Evolutionary conservation across 2,113 vertebrate species (phyloP).

Genomic region (Pelmatolapia mariae): DNA sequence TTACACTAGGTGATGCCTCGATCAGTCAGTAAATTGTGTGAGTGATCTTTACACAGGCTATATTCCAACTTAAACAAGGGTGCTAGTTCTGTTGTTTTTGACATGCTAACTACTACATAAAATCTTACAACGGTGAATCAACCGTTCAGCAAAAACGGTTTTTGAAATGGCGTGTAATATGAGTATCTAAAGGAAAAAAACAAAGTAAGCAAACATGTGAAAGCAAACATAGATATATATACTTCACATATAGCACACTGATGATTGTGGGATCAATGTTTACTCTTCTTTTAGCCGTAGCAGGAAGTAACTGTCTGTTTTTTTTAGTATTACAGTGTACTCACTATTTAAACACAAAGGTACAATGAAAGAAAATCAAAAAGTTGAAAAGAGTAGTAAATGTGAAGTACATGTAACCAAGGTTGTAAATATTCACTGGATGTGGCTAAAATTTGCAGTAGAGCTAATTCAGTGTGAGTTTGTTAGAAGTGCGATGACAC

Average conservation of each 20-base stretch:
- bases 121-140: not conserved
- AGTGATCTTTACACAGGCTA: not conserved
- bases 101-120: not conserved
- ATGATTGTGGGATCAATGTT: not conserved
- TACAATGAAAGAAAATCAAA: not conserved
- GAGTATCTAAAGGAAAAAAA: not conserved
- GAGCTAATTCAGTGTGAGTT: not conserved
- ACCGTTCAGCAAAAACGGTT: not conserved
- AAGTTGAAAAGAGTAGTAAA: not conserved
- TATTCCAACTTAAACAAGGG: not conserved
- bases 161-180: not conserved
- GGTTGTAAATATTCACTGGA: not conserved
- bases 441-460: not conserved
- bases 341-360: not conserved
- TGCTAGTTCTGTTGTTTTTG: no score
- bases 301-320: not conserved
- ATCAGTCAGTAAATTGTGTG: not conserved
- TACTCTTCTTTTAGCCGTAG: not conserved
- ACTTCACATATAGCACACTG: not conserved
- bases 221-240: not conserved
- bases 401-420: not conserved
- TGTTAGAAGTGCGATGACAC: not conserved
- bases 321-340: accelerated
- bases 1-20: not conserved
- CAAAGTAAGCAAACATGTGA: not conserved